phyloP scores from a whole-genome alignment of 2,888 invertebrate species.

The Poecilobothrus nobilitatus region DNA sequence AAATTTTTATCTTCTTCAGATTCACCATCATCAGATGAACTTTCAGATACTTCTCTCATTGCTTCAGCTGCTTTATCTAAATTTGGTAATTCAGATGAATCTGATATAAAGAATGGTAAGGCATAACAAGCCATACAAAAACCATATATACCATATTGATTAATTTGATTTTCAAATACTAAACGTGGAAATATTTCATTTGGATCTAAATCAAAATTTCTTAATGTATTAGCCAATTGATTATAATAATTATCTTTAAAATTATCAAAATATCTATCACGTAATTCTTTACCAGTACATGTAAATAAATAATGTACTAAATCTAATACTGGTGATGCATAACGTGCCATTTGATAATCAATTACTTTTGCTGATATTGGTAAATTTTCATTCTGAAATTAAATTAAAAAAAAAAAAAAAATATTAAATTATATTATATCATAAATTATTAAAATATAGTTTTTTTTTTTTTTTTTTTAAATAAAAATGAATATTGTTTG shows the following conservation, averaged over 20 bases:
- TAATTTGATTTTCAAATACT: constrained; percentile 30
- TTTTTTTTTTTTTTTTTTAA: too few relatives aligned
- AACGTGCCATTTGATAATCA: constrained; percentile 38
- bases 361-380: constrained; percentile 33
- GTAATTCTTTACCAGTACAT: constrained; percentile 34
- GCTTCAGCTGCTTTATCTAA: constrained; percentile 33
- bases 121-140: constrained; percentile 34
- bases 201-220: constrained; percentile 25
- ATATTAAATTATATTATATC: neutral
- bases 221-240: constrained; percentile 25
- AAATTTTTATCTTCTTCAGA: neutral
- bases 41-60: constrained; percentile 19
- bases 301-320: constrained; percentile 34
- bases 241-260: constrained; percentile 32
- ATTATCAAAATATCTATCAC: constrained; percentile 32
- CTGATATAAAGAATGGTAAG: constrained; percentile 34
- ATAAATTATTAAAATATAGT: neutral
- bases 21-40: neutral
- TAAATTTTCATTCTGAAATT: constrained; percentile 21
- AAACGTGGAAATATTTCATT: constrained; percentile 29
- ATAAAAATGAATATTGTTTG: too few relatives aligned
- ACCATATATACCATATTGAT: constrained; percentile 32
- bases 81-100: constrained; percentile 30
- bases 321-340: constrained; percentile 35
- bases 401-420: constrained; percentile 14